Conservation (phyloP, 2,888 invertebrate species). For the Ditylenchus weischeri region DNA sequence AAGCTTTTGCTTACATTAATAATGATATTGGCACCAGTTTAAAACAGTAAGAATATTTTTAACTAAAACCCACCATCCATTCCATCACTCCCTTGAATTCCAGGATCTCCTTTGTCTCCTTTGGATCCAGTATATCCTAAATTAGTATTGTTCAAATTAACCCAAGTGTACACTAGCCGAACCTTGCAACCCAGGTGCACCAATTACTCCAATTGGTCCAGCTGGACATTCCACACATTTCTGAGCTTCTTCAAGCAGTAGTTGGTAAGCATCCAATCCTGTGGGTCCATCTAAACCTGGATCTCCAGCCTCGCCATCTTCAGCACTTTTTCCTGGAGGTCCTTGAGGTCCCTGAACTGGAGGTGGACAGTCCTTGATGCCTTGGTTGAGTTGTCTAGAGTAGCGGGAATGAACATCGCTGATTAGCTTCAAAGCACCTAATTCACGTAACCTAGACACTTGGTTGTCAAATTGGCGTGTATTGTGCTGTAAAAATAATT, state of each 20-base stretch:
- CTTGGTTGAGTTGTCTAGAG: conserved; percentile 29
- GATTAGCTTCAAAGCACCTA: neutral
- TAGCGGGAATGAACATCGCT: conserved; percentile 17
- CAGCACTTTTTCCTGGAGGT: conserved; percentile 28
- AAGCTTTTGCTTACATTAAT: no score
- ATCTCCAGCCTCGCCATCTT: conserved; percentile 34
- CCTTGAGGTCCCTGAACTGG: conserved; percentile 32
- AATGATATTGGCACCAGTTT: no score
- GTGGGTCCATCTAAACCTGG: conserved; percentile 34
- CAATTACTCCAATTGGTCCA: conserved; percentile 34
- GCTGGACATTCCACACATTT: conserved; percentile 48
- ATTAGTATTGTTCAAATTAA: neutral
- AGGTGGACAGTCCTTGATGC: conserved; percentile 31
- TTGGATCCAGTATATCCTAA: conserved; percentile 16
- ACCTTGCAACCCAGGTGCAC: conserved; percentile 38
- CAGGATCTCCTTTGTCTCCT: conserved; percentile 37
- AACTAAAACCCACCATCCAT: conserved; percentile 29
- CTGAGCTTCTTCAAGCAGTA: conserved; percentile 49
- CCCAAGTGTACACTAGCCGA: neutral
- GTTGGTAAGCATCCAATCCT: conserved; percentile 49
- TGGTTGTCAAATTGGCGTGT: conserved; percentile 36
- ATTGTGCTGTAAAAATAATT: conserved; percentile 27
- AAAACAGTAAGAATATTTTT: no score
- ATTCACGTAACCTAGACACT: conserved; percentile 20
- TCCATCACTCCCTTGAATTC: conserved; percentile 40